Conservation (phyloP, 2,888 invertebrate species). For the Rhorus exstirpatorius region DNA sequence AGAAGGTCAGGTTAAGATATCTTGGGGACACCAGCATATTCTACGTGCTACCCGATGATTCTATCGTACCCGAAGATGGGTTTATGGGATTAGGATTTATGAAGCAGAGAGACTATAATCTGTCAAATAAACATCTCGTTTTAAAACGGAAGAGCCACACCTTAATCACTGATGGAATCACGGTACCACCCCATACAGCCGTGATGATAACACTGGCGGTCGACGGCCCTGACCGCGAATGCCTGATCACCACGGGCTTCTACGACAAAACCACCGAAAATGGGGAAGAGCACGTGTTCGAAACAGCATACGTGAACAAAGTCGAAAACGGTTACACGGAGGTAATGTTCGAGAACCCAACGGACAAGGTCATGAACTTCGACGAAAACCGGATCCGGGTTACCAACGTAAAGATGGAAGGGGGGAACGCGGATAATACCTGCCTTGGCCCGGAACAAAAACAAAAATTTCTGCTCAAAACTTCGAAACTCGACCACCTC, state of each 20-base stretch:
- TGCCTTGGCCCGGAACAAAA: slow-evolving; percentile 1
- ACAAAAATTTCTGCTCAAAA: background rate
- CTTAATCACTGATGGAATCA: slow-evolving; percentile 31
- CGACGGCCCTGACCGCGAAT: slow-evolving; percentile 30
- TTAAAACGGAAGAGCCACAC: slow-evolving; percentile 21
- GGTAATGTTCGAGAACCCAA: slow-evolving; percentile 25
- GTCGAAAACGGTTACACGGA: background rate
- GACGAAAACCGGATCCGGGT: slow-evolving; percentile 31
- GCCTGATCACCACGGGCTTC: slow-evolving; percentile 17
- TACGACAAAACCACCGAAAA: slow-evolving; percentile 8
- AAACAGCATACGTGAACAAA: background rate
- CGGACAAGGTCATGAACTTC: slow-evolving; percentile 29
- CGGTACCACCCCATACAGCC: slow-evolving; percentile 31
- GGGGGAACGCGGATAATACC: slow-evolving; percentile 23
- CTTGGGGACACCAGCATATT: slow-evolving; percentile 19
- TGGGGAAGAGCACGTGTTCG: slow-evolving; percentile 17
- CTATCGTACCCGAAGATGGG: slow-evolving; percentile 23
- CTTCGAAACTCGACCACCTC: slow-evolving; percentile 33
- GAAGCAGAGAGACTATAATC: slow-evolving; percentile 23
- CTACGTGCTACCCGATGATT: slow-evolving; percentile 25
- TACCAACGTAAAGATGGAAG: slow-evolving; percentile 30
- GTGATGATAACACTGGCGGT: slow-evolving; percentile 23
- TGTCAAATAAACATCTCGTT: slow-evolving; percentile 26
- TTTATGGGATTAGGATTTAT: slow-evolving; percentile 23
- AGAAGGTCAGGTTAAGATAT: slow-evolving; percentile 12